These are phyloP conservation scores for Dicaeum eximium DNA, from an alignment of 2,113 vertebrate genomes.

Conservation along the genomic window DNA sequence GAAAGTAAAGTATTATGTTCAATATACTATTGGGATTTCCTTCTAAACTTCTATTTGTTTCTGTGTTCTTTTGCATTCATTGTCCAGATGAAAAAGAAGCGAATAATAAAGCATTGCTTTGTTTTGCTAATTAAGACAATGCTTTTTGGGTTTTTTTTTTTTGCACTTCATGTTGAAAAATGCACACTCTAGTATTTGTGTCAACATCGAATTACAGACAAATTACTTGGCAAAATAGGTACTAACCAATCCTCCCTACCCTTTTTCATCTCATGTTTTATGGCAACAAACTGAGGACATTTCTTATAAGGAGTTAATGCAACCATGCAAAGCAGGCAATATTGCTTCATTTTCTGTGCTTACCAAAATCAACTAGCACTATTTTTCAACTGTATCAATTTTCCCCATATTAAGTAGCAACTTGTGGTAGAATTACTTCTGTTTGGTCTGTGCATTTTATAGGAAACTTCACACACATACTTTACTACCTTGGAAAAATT, in stretches of 20 bases:
- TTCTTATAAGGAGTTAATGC: neutral
- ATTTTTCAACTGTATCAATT: neutral
- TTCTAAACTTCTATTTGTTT: slow-evolving; percentile 68
- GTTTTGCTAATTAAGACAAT: slow-evolving; percentile 65
- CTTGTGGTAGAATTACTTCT: neutral
- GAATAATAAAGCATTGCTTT: slow-evolving; percentile 72
- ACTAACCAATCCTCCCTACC: neutral
- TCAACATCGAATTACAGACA: neutral
- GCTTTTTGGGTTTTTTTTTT: neutral
- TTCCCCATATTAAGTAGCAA: neutral
- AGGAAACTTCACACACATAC: neutral
- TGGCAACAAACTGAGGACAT: neutral
- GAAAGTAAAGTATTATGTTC: slow-evolving; percentile 48
- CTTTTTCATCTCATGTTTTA: neutral
- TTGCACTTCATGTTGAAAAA: neutral
- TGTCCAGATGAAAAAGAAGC: slow-evolving; percentile 48
- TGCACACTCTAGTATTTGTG: neutral
- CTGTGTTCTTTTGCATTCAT: slow-evolving; percentile 63
- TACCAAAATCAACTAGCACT: neutral
- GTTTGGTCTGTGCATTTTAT: neutral
- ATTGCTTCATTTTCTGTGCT: neutral
- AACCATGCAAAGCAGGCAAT: neutral
- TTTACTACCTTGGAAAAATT: neutral
- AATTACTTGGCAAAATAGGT: neutral
- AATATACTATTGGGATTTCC: slow-evolving; percentile 20